Conservation (phyloP, 2,797 vertebrate genomes). For the Dicrostonyx torquatus region DNA sequence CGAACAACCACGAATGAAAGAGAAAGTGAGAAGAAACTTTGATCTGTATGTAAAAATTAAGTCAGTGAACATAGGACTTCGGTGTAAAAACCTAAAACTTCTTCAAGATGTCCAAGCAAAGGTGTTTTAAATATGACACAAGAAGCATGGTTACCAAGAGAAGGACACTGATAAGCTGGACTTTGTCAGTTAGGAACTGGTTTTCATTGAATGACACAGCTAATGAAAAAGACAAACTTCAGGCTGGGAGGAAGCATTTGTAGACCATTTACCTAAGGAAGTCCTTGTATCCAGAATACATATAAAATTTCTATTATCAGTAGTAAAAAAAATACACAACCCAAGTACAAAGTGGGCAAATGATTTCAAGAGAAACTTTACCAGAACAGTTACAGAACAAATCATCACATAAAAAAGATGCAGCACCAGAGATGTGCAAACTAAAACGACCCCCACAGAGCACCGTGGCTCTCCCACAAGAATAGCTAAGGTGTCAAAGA, state of each 20-base stretch:
- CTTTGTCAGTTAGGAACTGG: background rate
- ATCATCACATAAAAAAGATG: background rate
- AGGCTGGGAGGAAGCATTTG: background rate
- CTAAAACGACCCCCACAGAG: background rate
- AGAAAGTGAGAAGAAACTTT: background rate
- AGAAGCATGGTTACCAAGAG: background rate
- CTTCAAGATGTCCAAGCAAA: background rate
- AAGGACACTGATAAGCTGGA: background rate
- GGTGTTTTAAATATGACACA: background rate
- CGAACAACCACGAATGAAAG: background rate
- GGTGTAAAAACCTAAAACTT: background rate
- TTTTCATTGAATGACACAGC: background rate
- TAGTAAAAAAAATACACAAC: background rate
- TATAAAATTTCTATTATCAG: background rate
- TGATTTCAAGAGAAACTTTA: background rate
- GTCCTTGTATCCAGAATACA: background rate
- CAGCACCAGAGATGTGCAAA: background rate
- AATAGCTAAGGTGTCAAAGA: background rate
- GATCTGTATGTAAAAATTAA: background rate
- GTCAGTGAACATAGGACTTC: background rate
- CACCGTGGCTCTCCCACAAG: fast-evolving
- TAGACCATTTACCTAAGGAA: background rate
- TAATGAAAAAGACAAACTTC: background rate
- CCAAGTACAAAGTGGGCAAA: background rate
- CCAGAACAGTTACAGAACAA: background rate